A percentile compares a stretch with the other conserved stretches of the same genome.
Conservation (phyloP, 2,797 vertebrate species). For the Sebastes minor region DNA sequence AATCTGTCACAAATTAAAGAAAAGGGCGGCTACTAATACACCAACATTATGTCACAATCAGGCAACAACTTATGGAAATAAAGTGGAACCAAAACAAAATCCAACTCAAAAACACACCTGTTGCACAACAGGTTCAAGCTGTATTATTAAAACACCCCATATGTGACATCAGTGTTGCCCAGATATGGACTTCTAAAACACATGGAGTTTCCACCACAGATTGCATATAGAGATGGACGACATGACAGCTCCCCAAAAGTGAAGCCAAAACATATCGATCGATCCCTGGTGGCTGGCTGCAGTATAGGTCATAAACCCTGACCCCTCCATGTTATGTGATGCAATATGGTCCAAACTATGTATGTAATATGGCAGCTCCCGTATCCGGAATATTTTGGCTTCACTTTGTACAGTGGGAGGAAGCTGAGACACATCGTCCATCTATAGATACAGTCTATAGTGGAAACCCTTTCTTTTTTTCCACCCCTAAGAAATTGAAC, state of each 20-base stretch:
- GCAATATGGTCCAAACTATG: too few species aligned
- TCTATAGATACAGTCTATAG: too few species aligned
- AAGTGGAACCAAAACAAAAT: constrained; percentile 29
- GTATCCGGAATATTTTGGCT: too few species aligned
- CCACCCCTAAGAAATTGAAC: neutral
- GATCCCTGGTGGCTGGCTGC: too few species aligned
- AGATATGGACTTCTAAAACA: constrained; percentile 12
- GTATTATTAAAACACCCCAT: neutral
- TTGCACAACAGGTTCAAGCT: constrained; percentile 9
- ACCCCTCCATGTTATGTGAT: too few species aligned
- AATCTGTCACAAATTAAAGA: constrained; percentile 13
- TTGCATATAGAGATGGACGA: too few species aligned
- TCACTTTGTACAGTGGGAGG: too few species aligned
- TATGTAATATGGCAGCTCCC: too few species aligned
- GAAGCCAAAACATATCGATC: too few species aligned
- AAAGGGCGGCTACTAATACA: neutral
- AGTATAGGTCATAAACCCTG: too few species aligned
- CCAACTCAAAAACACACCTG: constrained; percentile 31
- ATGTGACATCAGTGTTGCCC: constrained; percentile 56
- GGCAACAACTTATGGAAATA: constrained; percentile 43
- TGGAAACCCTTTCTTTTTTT: neutral
- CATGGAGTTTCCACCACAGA: neutral
- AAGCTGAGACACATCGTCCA: too few species aligned
- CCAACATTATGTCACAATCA: constrained; percentile 19
- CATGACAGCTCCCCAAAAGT: too few species aligned